phyloP scores from a whole-genome alignment of 92 coral and sea anemone species.

The Epizoanthus stellaris region DNA sequence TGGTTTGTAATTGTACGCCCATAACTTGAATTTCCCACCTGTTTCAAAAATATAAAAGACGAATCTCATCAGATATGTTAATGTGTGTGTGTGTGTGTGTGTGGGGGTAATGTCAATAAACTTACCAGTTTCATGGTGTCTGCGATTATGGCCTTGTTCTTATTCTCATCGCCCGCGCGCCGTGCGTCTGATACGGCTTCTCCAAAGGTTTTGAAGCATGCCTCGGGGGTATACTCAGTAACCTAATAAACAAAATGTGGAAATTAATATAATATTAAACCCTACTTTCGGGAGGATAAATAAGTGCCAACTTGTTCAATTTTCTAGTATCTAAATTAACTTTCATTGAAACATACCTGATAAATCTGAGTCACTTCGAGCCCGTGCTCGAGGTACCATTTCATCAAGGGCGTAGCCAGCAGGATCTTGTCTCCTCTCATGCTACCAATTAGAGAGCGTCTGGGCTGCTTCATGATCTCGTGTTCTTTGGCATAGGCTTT shows the following conservation, averaged over 20 bases:
- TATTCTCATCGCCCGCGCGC: constrained; percentile 56
- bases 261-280: background rate
- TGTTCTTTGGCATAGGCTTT: constrained; percentile 48
- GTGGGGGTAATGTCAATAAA: background rate
- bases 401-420: constrained; percentile 60
- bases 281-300: too few relatives aligned
- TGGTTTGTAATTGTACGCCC: constrained; percentile 51
- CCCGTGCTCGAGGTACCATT: constrained; percentile 67
- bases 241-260: too few relatives aligned
- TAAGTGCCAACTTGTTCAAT: too few relatives aligned
- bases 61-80: too few relatives aligned
- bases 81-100: too few relatives aligned
- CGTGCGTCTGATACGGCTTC: constrained; percentile 57
- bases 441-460: too few relatives aligned
- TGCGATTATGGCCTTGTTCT: constrained; percentile 45
- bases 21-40: constrained; percentile 42
- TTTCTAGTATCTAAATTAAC: too few relatives aligned
- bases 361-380: too few relatives aligned
- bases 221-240: too few relatives aligned
- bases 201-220: too few relatives aligned
- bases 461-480: constrained; percentile 28
- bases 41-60: too few relatives aligned
- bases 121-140: constrained; percentile 36
- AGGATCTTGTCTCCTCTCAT: constrained; percentile 38
- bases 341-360: too few relatives aligned